Evolutionary conservation across 2,113 vertebrate genomes (phyloP).

Genomic region (Dermatemys mawii): DNA sequence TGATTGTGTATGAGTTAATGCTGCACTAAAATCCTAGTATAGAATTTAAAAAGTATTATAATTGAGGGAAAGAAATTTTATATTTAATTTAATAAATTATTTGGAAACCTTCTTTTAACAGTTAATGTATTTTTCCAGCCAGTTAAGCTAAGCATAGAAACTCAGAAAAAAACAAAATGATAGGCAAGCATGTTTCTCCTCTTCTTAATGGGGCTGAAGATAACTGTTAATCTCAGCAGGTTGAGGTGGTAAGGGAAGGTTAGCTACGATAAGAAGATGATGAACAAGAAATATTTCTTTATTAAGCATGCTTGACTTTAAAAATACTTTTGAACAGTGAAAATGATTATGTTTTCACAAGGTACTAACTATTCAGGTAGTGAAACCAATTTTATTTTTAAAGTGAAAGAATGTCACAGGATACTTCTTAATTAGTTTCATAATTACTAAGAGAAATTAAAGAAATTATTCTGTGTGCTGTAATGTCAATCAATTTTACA

Average conservation of each 20-base stretch:
- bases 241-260: constrained; percentile 42
- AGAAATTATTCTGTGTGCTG: constrained; percentile 47
- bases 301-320: constrained; percentile 3
- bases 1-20: background rate
- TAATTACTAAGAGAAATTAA: constrained; percentile 69
- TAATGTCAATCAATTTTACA: constrained; percentile 70
- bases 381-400: constrained; percentile 68
- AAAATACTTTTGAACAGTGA: background rate
- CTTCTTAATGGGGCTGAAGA: constrained; percentile 38
- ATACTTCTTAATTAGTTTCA: constrained; percentile 72
- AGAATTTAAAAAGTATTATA: background rate
- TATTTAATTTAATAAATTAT: constrained; percentile 22
- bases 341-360: constrained; percentile 31
- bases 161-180: constrained; percentile 42
- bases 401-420: constrained; percentile 49
- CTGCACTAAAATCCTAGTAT: background rate
- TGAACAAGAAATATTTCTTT: constrained; percentile 26
- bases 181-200: constrained; percentile 28
- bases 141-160: constrained; percentile 39
- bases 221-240: constrained; percentile 54
- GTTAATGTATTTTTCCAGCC: constrained; percentile 45
- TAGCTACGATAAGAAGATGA: constrained; percentile 30
- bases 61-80: constrained; percentile 10
- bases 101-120: constrained; percentile 47
- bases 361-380: constrained; percentile 32